Base-by-base conservation (phyloP, 2,113 vertebrate genomes). In the Oxygymnocypris stewartii region DNA sequence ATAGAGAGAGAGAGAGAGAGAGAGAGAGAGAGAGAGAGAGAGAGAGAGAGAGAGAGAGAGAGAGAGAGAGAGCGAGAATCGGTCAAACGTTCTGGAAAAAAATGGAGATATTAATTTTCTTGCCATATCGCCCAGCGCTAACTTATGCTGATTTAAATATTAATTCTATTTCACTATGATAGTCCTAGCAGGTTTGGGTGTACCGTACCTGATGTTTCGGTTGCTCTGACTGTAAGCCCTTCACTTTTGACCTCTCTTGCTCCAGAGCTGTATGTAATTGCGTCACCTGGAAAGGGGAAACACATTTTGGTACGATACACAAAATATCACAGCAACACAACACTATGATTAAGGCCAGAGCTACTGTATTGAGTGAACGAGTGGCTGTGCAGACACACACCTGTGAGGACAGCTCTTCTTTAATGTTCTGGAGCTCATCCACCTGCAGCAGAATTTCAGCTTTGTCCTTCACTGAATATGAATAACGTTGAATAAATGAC, bases 161-260 rank as follows among this genome's bases (percentile, higher is more conserved):
- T 20, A 54, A 12, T 54, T 54, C 49, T 54, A 54, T 54, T 2
- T 49, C 49, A 16, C 4, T 51, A 18, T 49, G 25, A 51, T 9
- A 8, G 20, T 59, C 13, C 18, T 18, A 28, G 31, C 8, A 40
- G 16, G 47, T 4, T 57, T 79, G 23, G 31, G n/a, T n/a, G 10
- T 23, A 12, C 20, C 89, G 85, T 94, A 97, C 97, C 96, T 97
- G 96, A 87, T 97, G 97, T 93, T 96, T 98, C 8, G 95, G 95
- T 92, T 97, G 95, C 79, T 98, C 96, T 85, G 96, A 93, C 91
- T 98, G 97, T 86, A 98, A 93, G 71, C 95, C 92, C 93, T 99
- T 98, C 82, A 97, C 96, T 95, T 97, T 98, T 79, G 97, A 98
- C 91, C 96, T 94, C 95, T 98, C 97, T 95, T 97, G 96, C 91